phyloP scores from a whole-genome alignment of 2,888 invertebrate species.

The Orgyia antiqua region DNA sequence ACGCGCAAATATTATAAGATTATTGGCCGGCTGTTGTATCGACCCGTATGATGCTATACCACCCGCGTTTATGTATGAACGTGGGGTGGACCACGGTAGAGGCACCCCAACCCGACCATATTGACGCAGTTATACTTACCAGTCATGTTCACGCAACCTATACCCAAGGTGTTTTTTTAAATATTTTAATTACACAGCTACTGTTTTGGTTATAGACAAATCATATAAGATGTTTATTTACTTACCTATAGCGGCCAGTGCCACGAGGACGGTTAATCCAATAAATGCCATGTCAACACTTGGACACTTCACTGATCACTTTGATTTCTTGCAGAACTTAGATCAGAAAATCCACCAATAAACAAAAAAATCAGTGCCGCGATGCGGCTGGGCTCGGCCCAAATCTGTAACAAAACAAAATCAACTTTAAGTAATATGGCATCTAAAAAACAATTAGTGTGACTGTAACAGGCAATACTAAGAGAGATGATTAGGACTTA shows the following conservation, averaged over 20 bases:
- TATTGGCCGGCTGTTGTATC: slow-evolving; percentile 48
- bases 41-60: slow-evolving; percentile 46
- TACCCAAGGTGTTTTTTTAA: background rate
- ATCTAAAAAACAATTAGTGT: no score
- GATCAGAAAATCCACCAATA: slow-evolving; percentile 33
- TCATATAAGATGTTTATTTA: no score
- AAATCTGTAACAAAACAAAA: slow-evolving; percentile 60
- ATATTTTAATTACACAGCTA: no score
- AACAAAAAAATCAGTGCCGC: slow-evolving; percentile 51
- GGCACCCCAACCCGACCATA: no score
- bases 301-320: slow-evolving; percentile 65
- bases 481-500: no score
- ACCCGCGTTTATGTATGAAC: slow-evolving; percentile 8
- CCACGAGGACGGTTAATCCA: slow-evolving; percentile 62
- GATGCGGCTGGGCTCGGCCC: slow-evolving; percentile 67
- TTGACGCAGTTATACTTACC: no score
- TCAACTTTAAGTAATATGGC: no score
- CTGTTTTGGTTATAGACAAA: background rate
- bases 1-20: slow-evolving; percentile 39
- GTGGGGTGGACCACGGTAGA: slow-evolving; percentile 12
- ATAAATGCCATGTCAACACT: slow-evolving; percentile 52
- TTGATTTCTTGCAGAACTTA: slow-evolving; percentile 43
- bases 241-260: slow-evolving; percentile 67
- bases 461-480: no score
- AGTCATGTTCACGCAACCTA: no score